A percentile compares a stretch with the other conserved stretches of the same genome.
These are phyloP conservation scores for Athrips mouffetella DNA, from an alignment of 2,888 invertebrate genomes.

Conservation along the genomic window DNA sequence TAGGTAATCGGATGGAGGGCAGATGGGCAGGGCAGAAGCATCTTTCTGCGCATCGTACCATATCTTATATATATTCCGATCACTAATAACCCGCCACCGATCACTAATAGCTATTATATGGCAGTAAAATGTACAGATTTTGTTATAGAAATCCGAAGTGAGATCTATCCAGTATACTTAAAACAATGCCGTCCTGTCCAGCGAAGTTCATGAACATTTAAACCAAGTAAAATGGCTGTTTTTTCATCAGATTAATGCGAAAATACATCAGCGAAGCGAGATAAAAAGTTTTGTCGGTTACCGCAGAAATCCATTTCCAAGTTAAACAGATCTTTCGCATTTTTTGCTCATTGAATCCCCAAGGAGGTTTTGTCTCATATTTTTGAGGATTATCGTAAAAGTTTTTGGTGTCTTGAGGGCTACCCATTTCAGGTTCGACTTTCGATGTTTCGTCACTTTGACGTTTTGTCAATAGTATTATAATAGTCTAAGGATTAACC, in stretches of 20 bases:
- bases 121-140: too few relatives aligned
- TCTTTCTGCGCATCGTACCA: too few relatives aligned
- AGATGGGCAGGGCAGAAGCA: too few relatives aligned
- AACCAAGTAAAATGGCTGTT: conserved; percentile 23
- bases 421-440: too few relatives aligned
- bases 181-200: not conserved
- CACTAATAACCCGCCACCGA: too few relatives aligned
- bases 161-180: not conserved
- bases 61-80: too few relatives aligned
- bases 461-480: too few relatives aligned
- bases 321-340: conserved; percentile 62
- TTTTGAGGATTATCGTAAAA: conserved; percentile 41
- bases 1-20: too few relatives aligned
- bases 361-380: conserved; percentile 45
- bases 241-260: conserved; percentile 57
- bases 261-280: conserved; percentile 50
- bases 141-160: not conserved
- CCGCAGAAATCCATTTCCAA: conserved; percentile 69
- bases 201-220: not conserved
- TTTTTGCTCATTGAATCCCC: conserved; percentile 56
- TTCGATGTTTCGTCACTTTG: too few relatives aligned
- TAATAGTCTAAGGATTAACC: too few relatives aligned
- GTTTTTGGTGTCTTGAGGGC: too few relatives aligned
- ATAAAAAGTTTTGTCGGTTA: conserved; percentile 58
- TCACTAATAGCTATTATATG: too few relatives aligned